Percentiles rank a stretch among this genome's conserved stretches.
Conservation (phyloP, 2,113 vertebrate genomes). For the Calypte anna region DNA sequence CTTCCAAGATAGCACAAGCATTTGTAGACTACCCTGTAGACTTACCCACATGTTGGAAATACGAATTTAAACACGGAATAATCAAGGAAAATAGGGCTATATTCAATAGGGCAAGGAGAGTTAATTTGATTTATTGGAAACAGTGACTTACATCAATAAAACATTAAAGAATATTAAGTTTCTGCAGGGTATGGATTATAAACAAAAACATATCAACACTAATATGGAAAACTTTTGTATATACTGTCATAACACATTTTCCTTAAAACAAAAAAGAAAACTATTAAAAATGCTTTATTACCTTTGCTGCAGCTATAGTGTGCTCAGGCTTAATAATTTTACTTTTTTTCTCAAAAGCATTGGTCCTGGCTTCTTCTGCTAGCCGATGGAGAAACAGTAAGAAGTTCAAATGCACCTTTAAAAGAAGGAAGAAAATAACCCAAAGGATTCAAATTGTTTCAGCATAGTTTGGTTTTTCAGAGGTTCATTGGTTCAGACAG, state of each 20-base stretch:
- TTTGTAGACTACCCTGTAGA: not conserved
- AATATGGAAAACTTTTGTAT: not conserved
- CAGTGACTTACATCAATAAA: not conserved
- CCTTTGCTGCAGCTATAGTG: slow-evolving; percentile 77
- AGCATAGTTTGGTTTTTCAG: not conserved
- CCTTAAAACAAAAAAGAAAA: not conserved
- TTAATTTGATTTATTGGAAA: not conserved
- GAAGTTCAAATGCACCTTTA: slow-evolving; percentile 80
- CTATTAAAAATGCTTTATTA: slow-evolving; percentile 43
- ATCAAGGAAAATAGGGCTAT: not conserved
- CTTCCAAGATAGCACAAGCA: not conserved
- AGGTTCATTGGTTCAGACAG: not conserved
- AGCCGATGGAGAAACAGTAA: slow-evolving; percentile 79
- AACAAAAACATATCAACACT: not conserved
- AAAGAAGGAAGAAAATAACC: not conserved
- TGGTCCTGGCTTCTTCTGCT: slow-evolving; percentile 78
- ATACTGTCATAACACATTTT: not conserved
- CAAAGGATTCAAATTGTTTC: not conserved
- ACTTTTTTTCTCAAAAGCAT: slow-evolving; percentile 75
- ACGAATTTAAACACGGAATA: not conserved
- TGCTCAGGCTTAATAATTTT: slow-evolving; percentile 77
- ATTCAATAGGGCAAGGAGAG: not conserved
- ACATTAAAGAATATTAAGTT: not conserved
- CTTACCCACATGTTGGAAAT: not conserved
- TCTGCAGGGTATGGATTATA: not conserved